Evolutionary conservation across 2,797 vertebrate genomes (phyloP).

Genomic region (Chromobotia macracanthus): DNA sequence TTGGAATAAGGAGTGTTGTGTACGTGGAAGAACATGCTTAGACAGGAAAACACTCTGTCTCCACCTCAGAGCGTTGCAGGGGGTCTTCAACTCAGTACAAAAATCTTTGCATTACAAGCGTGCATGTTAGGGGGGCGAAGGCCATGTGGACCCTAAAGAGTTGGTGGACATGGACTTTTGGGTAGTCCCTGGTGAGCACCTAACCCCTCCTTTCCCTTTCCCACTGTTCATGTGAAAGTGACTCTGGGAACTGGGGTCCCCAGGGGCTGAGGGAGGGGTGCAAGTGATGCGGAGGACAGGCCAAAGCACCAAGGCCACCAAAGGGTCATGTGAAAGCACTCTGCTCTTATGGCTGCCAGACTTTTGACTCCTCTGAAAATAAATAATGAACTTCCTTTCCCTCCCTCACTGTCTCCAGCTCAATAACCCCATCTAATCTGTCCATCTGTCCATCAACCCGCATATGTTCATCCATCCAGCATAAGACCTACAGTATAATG

Average conservation of each 20-base stretch:
- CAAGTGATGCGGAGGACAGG: constrained; percentile 53
- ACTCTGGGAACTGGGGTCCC: constrained; percentile 69
- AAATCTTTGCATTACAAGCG: neutral
- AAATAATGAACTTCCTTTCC: constrained; percentile 75
- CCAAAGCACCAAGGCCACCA: constrained; percentile 52
- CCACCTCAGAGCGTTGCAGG: neutral
- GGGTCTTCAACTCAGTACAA: neutral
- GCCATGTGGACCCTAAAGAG: constrained; percentile 21
- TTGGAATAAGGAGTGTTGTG: constrained; percentile 11
- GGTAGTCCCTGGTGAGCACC: constrained; percentile 38
- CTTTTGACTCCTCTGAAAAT: constrained; percentile 70
- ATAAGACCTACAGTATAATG: neutral
- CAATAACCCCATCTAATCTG: constrained; percentile 48
- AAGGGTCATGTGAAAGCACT: constrained; percentile 77
- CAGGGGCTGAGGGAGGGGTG: constrained; percentile 52
- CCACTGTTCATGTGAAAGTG: constrained; percentile 68
- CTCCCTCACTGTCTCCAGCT: constrained; percentile 53
- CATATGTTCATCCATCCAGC: constrained; percentile 14
- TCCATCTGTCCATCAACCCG: constrained; percentile 49
- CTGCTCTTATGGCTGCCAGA: constrained; percentile 65
- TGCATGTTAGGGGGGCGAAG: neutral
- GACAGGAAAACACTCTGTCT: constrained; percentile 9
- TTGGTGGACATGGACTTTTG: constrained; percentile 28
- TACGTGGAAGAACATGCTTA: constrained; percentile 20
- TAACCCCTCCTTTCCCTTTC: neutral